Evolutionary conservation across 1,140 invertebrate species (phyloP).

Genomic region (Microplitis demolitor): DNA sequence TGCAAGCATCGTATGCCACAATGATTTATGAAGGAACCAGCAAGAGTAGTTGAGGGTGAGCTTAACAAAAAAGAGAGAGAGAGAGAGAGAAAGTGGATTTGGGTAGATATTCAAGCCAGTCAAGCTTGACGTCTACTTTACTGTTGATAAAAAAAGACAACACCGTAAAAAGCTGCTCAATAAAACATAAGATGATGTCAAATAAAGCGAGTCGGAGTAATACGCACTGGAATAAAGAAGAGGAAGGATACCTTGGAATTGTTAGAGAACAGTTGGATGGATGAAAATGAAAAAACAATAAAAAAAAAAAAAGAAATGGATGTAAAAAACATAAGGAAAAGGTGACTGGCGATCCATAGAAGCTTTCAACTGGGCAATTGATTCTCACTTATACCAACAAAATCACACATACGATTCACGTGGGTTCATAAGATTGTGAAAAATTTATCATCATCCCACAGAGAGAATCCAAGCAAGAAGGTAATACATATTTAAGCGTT

Average conservation of each 20-base stretch:
- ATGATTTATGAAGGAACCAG: constrained; percentile 25
- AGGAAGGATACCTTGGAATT: background rate
- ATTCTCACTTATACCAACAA: constrained; percentile 2
- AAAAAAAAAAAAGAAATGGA: background rate
- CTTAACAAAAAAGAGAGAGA: background rate
- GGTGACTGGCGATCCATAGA: background rate
- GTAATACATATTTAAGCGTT: constrained; percentile 23
- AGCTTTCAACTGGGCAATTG: constrained; percentile 17
- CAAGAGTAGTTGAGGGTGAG: constrained; percentile 24
- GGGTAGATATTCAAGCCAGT: constrained; percentile 15
- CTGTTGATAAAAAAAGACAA: background rate
- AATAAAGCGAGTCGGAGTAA: background rate
- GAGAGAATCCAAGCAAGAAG: constrained; percentile 10
- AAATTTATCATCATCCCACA: constrained; percentile 18
- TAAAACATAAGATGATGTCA: constrained; percentile 19
- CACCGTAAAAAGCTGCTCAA: constrained; percentile 20
- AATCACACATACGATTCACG: constrained; percentile 14
- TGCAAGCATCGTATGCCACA: constrained; percentile 15
- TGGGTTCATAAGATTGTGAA: constrained; percentile 13
- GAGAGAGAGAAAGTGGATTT: constrained; percentile 13
- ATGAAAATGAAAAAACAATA: background rate
- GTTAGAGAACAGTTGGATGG: background rate
- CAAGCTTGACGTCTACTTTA: constrained; percentile 11
- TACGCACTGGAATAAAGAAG: background rate
- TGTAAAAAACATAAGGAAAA: background rate